Base-by-base conservation (phyloP, 2,797 vertebrate genomes). In the Enteromius anoplus region DNA sequence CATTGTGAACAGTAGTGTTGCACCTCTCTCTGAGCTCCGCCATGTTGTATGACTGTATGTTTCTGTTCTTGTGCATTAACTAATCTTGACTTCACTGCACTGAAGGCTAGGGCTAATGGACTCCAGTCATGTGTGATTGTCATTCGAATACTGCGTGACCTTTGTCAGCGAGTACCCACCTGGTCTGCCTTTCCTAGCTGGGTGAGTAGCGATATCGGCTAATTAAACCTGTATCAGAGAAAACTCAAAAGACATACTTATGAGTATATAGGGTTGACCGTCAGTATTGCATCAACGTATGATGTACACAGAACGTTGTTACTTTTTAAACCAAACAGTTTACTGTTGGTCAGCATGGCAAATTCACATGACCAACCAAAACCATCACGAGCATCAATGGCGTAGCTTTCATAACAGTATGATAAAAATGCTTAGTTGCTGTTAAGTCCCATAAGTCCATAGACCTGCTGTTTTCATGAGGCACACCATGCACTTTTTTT, bases 151-250 rank as follows among this genome's bases (percentile, higher is more conserved):
- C 96, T 99, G 87, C 94, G 97, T 88, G 98, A 99, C 89, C 97
- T 99, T 51, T 99, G 98, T 93, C 97, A 99, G 76, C 92, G 98
- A 19, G 97, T 98, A 85, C 96, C 98, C 3, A 98, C 97, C 3
- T 99, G 98, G 98, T 97, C 97, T 64, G 93, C 97, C 85, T 99
- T 99, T 91, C 98, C 98, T n/a, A 96, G 96, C 93, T 99, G 98
- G 98, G 98, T 99, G 86, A 96, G 94, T 93, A 73, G 29, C 6
- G 29, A 29, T 15, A 21, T 15, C 8, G 2, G 21, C 14, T 10
- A 15, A 7, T 42, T 49, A 3, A 81, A 62, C 3, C 1, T 26
- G 26, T 26, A 26, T 26, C 26, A 26, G 26, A 26, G 26, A 26
- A 26, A 26, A 26, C 26, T 26, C 26, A 26, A 26, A 26, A 26